These are phyloP conservation scores for Petrosia ficiformis DNA, from an alignment of 37 sponge, comb jelly and placozoan genomes.

Conservation along the genomic window DNA sequence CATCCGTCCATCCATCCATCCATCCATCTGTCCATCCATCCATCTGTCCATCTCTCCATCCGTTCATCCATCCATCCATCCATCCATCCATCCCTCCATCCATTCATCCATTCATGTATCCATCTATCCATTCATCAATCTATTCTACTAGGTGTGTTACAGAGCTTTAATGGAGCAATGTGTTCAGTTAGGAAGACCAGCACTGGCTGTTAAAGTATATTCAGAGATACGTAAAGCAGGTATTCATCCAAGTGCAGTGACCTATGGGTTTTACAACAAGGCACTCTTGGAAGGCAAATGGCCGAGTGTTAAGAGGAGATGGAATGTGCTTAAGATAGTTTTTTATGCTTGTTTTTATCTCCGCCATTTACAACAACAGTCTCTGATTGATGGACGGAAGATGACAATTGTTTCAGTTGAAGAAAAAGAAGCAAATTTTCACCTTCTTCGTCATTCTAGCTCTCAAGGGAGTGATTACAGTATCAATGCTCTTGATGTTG, in stretches of 20 bases:
- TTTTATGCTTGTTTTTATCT: conserved; percentile 57
- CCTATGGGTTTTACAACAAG: conserved; percentile 89
- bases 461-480: conserved; percentile 8
- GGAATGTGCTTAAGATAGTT: conserved; percentile 60
- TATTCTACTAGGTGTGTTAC: conserved; percentile 60
- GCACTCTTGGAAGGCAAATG: conserved; percentile 57
- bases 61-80: too few relatives aligned
- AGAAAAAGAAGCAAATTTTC: not conserved
- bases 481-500: conserved; percentile 47
- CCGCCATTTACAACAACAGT: not conserved
- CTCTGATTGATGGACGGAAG: not conserved
- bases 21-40: too few relatives aligned
- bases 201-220: conserved; percentile 74
- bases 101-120: too few relatives aligned
- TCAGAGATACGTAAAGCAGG: conserved; percentile 68
- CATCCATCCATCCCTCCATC: too few relatives aligned
- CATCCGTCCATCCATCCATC: too few relatives aligned
- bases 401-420: not conserved
- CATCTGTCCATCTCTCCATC: too few relatives aligned
- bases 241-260: conserved; percentile 84
- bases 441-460: not conserved
- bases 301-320: conserved; percentile 49
- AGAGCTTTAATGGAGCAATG: conserved; percentile 83
- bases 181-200: conserved; percentile 54
- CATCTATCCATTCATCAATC: too few relatives aligned